Evolutionary conservation across 37 sponge, comb jelly and placozoan species (phyloP), one percentile per base, ranked within the genome.

Genomic region (Aphrocallistes beatrix): DNA sequence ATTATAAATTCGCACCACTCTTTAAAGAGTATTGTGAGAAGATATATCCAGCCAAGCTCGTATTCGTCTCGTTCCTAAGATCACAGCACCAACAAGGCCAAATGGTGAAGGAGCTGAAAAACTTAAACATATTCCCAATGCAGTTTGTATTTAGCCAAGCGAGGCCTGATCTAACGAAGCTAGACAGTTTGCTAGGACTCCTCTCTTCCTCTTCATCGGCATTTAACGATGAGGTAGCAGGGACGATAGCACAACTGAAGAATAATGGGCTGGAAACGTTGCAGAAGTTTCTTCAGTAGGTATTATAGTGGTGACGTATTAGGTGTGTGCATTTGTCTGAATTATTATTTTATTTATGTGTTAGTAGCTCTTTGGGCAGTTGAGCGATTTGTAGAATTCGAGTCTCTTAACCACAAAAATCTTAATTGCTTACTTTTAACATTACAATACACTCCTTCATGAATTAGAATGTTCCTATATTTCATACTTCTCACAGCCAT

Each of bases 121-220:
- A 13, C n/a, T 30, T 60, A 8, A 30, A 30, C 34, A 60, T 60
- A 30, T 25, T 25, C 21, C 75, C 75, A 30, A 60, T 60, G 75
- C 75, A 60, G 75, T 60, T 60, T 60, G 75, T 60, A 25, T 60
- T 60, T 60, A 60, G n/a, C 75, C 75, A 60, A 60, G 75, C 75
- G 34, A 19, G 75, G 25, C 75, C 75, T 32, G 75, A 60, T 60
- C 75, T 60, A 32, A 60, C 75, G 21, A 60, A 60, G n/a, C 34
- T 60, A 6, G 75, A 60, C n/a, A 21, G n/a, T 60, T 60, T 60
- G n/a, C 75, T 60, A 6, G 75, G 75, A 3, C 75, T 60, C n/a
- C n/a, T 60, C 6, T 60, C 75, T 19, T 60, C 75, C 17, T 60
- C 75, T 6, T 60, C 75, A 32, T 25, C 21, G 10, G 25, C 75